Conservation (phyloP, 2,888 invertebrate genomes). For the Caenorhabditis plicata region DNA sequence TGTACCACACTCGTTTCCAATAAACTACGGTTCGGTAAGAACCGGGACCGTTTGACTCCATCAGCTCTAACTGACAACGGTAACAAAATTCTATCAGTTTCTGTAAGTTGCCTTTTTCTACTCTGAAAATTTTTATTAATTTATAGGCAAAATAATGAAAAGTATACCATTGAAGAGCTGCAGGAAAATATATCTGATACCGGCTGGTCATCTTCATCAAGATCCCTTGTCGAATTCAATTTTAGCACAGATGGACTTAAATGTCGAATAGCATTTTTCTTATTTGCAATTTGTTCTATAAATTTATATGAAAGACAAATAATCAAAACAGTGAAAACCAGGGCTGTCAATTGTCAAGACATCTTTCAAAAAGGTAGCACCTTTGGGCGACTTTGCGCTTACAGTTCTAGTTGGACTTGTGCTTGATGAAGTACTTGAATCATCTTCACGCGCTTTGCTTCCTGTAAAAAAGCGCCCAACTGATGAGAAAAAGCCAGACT, state of each 20-base stretch:
- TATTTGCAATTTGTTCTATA: constrained; percentile 10
- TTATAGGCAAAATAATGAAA: background rate
- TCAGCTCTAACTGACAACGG: constrained; percentile 15
- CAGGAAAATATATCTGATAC: constrained; percentile 24
- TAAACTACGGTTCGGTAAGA: constrained; percentile 15
- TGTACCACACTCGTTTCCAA: constrained; percentile 14
- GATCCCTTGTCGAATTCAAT: background rate
- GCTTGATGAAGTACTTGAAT: background rate
- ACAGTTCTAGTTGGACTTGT: background rate
- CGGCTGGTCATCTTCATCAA: constrained; percentile 18
- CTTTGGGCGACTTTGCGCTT: constrained; percentile 6
- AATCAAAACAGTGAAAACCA: background rate
- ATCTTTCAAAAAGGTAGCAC: constrained; percentile 10
- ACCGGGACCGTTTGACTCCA: constrained; percentile 12
- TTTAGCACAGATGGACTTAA: constrained; percentile 20
- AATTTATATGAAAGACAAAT: background rate
- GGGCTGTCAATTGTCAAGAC: constrained; percentile 7
- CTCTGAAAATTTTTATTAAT: constrained; percentile 10
- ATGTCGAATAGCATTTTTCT: constrained; percentile 7
- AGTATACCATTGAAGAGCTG: constrained; percentile 6
- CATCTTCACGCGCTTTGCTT: constrained; percentile 4
- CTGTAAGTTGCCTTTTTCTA: constrained; percentile 29
- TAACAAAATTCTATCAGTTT: constrained; percentile 11
- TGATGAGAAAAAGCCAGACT: constrained; percentile 27
- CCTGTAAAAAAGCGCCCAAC: constrained; percentile 30